phyloP scores from a whole-genome alignment of 2,113 vertebrate species.

The Hyperoodon ampullatus region DNA sequence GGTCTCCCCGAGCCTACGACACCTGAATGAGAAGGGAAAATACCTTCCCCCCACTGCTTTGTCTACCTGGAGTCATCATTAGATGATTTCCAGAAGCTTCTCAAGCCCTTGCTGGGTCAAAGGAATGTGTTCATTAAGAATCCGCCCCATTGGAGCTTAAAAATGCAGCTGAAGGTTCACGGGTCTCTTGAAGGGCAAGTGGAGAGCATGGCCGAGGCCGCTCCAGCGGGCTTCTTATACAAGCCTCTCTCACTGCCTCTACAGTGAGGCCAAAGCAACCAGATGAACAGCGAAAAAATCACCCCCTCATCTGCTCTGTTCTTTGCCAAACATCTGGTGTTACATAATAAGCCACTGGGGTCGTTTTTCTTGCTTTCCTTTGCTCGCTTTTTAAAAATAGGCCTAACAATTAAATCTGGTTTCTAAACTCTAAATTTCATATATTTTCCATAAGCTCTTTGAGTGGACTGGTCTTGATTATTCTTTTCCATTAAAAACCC shows the following conservation, averaged over 20 bases:
- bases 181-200: not conserved
- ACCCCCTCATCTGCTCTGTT: conserved; percentile 25
- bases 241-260: not conserved
- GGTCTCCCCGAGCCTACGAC: not conserved
- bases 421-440: conserved; percentile 25
- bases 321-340: conserved; percentile 71
- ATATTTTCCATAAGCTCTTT: conserved; percentile 7
- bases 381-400: conserved; percentile 50
- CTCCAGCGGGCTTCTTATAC: not conserved
- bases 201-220: not conserved
- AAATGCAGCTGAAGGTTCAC: not conserved
- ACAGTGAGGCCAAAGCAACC: not conserved
- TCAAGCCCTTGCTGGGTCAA: not conserved
- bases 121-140: conserved; percentile 17
- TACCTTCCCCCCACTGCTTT: not conserved
- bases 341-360: conserved; percentile 38
- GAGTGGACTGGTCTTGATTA: not conserved
- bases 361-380: conserved; percentile 25
- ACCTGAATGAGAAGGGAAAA: not conserved
- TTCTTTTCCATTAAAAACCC: conserved; percentile 27
- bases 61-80: not conserved
- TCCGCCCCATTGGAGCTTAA: not conserved
- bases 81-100: conserved; percentile 26
- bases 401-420: conserved; percentile 20
- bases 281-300: not conserved